Base-by-base conservation (phyloP, 2,888 invertebrate species). In the Agonum fuliginosum region DNA sequence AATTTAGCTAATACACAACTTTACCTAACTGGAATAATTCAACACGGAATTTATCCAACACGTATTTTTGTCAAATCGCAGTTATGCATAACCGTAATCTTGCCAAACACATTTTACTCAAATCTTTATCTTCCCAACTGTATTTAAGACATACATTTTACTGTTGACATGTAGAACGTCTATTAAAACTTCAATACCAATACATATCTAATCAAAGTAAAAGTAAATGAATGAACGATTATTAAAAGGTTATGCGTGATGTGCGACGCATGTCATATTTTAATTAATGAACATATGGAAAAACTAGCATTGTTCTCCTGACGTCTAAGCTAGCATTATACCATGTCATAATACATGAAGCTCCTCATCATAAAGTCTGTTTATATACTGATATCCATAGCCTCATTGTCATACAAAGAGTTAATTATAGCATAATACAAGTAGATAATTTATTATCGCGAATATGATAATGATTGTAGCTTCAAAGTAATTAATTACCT, bases 401-500 rank as follows among this genome's bases (percentile, higher is more conserved):
- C 20, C 5, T 48, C 20, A 8, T 20, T 48, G 48, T 20, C 48
- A 10, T n/a, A 48, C 20, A 17, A 48, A 48, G 48, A 48, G 48
- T 48, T 48, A 48, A 48, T 48, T 48, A 48, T 8, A 8, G 10
- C 10, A 48, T 48, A 48, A 48, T 20, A 48, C 48, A 48, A 20
- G 48, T 46, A 48, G 48, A 48, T 20, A 48, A 48, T 48, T 20
- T n/a, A 48, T 20, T 48, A 48, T 48, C 37, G 10, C 20, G 48
- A 48, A 48, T 48, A 4, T 48, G 20, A 48, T 48, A 48, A 20
- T 48, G 20, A 48, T 8, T 48, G 20, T 20, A 48, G 20, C 20
- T 0, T 48, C 48, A 5, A 48, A 20, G 54, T 22, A 54, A 54
- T 54, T 54, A 54, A 54, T 54, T 54, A 24, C 54, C 27, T 54